Evolutionary conservation across 2,113 vertebrate genomes (phyloP), one percentile per base, ranked within the genome.

Genomic region (Lampris megalopsis): DNA sequence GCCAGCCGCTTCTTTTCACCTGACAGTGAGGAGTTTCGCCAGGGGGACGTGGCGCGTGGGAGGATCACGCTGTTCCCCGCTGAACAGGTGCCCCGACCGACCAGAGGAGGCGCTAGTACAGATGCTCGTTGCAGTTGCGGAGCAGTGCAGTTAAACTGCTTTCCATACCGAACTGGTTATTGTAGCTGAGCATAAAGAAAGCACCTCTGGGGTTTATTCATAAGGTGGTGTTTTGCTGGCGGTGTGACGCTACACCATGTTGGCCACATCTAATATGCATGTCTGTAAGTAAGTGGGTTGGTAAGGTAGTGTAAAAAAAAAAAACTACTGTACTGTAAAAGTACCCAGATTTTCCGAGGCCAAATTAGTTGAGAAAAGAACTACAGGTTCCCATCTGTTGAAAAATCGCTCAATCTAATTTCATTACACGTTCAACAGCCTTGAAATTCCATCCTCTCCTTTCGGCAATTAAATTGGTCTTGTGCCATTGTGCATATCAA

Each of bases 351-450:
- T 47, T 77, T 64, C 48, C 3, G 45, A 82, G 50, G 69, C 50
- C 61, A 69, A 63, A 78, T 61, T 68, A 56, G 71, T 65, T 9
- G 36, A 66, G 36, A 24, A 65, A 61, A 81, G 24, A 71, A 73
- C 3, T 13, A 40, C 71, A 73, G 41, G 38, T 65, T 50, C 13
- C 72, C 69, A 72, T 86, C 64, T 84, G 82, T 73, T 67, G 62
- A 89, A 69, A 80, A 66, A 66, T 40, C 6, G n/a, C 50, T 43
- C 41, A 9, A 72, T 77, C 66, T 72, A 49, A 86, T 86, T 83
- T 83, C 52, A 86, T 86, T 78, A 77, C 62, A 77, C 75, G 79
- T 82, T 77, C 73, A 84, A 79, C 76, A 77, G 67, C 38, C 48
- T 54, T 56, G 68, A 82, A 83, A 77, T 78, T 68, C 50, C 35